A percentile compares a stretch with the other conserved stretches of the same genome.
Evolutionary conservation across 2,797 vertebrate species (phyloP).

Genomic region (Aulostomus chinensis): DNA sequence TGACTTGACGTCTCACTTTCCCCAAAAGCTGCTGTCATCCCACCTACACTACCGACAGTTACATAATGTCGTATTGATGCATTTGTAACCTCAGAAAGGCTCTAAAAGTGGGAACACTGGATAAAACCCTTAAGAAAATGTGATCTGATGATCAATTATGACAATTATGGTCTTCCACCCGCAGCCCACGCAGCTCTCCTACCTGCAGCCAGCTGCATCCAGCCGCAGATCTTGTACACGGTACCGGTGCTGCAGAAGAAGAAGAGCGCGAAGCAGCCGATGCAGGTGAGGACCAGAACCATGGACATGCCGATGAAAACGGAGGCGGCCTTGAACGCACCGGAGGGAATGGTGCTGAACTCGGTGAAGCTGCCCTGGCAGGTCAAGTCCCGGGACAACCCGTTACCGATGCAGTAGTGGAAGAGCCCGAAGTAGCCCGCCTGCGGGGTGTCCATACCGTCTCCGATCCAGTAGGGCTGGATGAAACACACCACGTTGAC

Average conservation of each 20-base stretch:
- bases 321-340: slow-evolving; percentile 97
- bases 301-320: slow-evolving; percentile 98
- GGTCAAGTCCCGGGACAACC: slow-evolving; percentile 90
- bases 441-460: slow-evolving; percentile 95
- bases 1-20: slow-evolving; percentile 11
- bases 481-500: slow-evolving; percentile 99
- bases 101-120: not conserved
- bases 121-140: too few species aligned
- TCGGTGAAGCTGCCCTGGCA: slow-evolving; percentile 97
- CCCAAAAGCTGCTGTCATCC: slow-evolving; percentile 16
- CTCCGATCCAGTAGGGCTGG: slow-evolving; percentile 99
- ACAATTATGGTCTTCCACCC: slow-evolving; percentile 15
- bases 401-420: slow-evolving; percentile 98
- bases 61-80: slow-evolving; percentile 19
- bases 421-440: slow-evolving; percentile 98
- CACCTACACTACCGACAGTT: slow-evolving; percentile 41
- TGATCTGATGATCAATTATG: not conserved
- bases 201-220: slow-evolving; percentile 99
- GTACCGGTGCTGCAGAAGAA: slow-evolving; percentile 99
- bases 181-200: slow-evolving; percentile 56
- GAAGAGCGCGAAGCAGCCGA: slow-evolving; percentile 96
- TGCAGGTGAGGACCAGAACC: slow-evolving; percentile 94
- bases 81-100: slow-evolving; percentile 8
- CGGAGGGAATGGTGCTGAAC: slow-evolving; percentile 93
- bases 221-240: slow-evolving; percentile 99